phyloP scores from a whole-genome alignment of 2,888 invertebrate species.

The Flexamia atlantica region DNA sequence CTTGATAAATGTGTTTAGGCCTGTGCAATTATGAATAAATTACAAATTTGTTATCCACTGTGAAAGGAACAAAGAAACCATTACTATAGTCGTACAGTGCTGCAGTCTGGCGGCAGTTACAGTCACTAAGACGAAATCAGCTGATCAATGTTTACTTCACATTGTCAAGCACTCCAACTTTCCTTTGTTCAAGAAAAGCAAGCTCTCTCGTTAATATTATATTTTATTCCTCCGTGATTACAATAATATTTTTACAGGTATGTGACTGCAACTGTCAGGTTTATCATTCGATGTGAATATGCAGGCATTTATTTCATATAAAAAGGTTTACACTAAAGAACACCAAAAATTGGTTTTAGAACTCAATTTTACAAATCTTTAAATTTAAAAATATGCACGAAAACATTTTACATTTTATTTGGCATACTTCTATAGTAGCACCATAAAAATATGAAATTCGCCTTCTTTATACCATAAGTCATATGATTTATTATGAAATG shows the following conservation, averaged over 20 bases:
- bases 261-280: background rate
- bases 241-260: background rate
- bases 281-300: background rate
- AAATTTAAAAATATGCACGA: too few relatives aligned
- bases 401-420: too few relatives aligned
- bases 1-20: too few relatives aligned
- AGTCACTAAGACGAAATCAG: background rate
- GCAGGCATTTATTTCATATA: background rate
- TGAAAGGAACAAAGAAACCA: background rate
- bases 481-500: too few relatives aligned
- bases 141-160: slow-evolving; percentile 1
- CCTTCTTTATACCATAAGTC: too few relatives aligned
- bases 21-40: too few relatives aligned
- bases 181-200: background rate
- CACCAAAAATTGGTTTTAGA: too few relatives aligned
- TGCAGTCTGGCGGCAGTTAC: background rate
- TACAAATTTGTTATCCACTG: too few relatives aligned
- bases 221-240: background rate
- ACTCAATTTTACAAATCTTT: too few relatives aligned
- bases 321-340: background rate
- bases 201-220: background rate
- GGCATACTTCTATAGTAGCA: too few relatives aligned
- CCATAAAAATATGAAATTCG: too few relatives aligned
- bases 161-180: background rate
- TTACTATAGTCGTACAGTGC: background rate